Evolutionary conservation across 2,113 vertebrate species (phyloP).

Genomic region (Notechis scutatus): DNA sequence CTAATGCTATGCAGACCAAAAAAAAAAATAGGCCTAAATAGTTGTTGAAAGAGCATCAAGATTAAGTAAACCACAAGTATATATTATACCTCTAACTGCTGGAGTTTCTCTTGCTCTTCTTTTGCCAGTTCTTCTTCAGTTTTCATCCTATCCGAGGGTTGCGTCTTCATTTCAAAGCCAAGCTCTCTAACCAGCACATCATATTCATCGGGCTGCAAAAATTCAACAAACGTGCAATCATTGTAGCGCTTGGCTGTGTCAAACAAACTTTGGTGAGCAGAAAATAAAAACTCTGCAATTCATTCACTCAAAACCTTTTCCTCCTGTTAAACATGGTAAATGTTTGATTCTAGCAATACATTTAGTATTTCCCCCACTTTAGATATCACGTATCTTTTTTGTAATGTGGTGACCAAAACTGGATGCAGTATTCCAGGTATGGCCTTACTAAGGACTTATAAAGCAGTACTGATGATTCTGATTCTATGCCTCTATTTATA

Average conservation of each 20-base stretch:
- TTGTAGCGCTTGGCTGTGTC: too few species aligned
- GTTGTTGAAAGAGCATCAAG: background rate
- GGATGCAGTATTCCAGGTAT: too few species aligned
- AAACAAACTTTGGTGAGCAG: background rate
- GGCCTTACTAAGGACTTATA: too few species aligned
- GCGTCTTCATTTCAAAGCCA: constrained; percentile 96
- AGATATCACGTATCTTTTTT: background rate
- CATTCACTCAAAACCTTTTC: background rate
- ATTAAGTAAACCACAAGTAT: constrained; percentile 1
- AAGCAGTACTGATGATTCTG: too few species aligned
- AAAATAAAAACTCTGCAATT: background rate
- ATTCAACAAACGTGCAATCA: background rate
- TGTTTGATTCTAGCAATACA: background rate
- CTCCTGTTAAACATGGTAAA: background rate
- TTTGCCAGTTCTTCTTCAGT: constrained; percentile 85
- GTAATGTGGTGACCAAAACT: too few species aligned
- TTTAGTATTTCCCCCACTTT: background rate
- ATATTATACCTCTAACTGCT: constrained; percentile 80
- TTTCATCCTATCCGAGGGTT: constrained; percentile 89
- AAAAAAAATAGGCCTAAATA: background rate
- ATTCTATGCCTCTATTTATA: too few species aligned
- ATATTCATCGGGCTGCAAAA: constrained; percentile 82
- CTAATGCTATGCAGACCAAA: background rate
- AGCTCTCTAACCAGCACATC: constrained; percentile 93
- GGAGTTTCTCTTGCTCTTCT: constrained; percentile 82